These are phyloP conservation scores for Leucophenga montana DNA, from an alignment of 2,888 invertebrate genomes.

Conservation along the genomic window DNA sequence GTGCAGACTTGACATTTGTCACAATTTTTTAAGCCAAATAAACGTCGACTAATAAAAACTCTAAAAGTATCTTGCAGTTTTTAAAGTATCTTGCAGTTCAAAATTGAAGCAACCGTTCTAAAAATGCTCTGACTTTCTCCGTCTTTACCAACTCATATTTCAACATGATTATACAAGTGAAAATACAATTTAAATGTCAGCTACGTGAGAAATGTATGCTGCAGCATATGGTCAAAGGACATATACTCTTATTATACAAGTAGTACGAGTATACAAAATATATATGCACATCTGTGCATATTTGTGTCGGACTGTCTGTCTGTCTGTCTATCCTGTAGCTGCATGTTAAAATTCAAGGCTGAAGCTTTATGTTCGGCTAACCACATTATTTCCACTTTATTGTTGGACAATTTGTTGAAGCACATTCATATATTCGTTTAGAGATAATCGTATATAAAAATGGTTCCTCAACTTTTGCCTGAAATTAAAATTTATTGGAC, in stretches of 20 bases:
- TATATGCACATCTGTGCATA: too few relatives aligned
- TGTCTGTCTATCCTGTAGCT: too few relatives aligned
- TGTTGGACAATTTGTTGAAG: conserved; percentile 16
- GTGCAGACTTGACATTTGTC: background rate
- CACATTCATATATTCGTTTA: too few relatives aligned
- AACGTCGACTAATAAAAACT: too few relatives aligned
- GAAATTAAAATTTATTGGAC: too few relatives aligned
- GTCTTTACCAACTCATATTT: conserved; percentile 28
- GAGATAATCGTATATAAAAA: background rate
- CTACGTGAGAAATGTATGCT: conserved; percentile 13
- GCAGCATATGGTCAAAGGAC: background rate
- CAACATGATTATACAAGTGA: conserved; percentile 17
- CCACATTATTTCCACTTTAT: conserved; percentile 17
- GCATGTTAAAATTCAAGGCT: too few relatives aligned
- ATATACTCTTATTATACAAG: background rate
- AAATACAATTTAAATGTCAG: conserved; percentile 20
- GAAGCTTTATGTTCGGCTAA: conserved; percentile 3
- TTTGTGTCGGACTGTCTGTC: too few relatives aligned
- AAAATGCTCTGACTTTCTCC: too few relatives aligned
- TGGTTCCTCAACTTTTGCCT: background rate
- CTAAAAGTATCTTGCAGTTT: background rate
- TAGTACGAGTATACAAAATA: too few relatives aligned
- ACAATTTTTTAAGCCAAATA: conserved; percentile 13
- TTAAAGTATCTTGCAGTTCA: too few relatives aligned
- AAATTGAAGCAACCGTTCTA: too few relatives aligned